These are phyloP conservation scores for Standfussiana lucernea DNA, from an alignment of 2,888 invertebrate species.

Conservation along the genomic window DNA sequence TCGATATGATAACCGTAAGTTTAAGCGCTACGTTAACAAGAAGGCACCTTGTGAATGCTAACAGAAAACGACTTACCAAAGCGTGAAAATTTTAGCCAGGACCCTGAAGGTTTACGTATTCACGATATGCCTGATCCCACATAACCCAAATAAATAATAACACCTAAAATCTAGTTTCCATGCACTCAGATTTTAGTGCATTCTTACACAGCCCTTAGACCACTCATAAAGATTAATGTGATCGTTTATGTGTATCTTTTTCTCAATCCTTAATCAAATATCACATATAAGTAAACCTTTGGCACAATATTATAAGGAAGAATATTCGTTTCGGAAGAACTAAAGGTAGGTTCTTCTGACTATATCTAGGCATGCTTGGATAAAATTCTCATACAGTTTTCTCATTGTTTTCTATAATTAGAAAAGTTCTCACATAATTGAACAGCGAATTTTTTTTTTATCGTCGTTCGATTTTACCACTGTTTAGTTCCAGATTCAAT, in stretches of 20 bases:
- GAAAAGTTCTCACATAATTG: neutral
- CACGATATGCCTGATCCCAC: conserved; percentile 67
- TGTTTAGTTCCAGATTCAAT: neutral
- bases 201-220: conserved; percentile 76
- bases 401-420: conserved; percentile 7
- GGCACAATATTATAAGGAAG: conserved; percentile 75
- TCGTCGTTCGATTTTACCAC: neutral
- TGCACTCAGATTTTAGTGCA: conserved; percentile 74
- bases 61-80: conserved; percentile 54
- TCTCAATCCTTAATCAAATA: conserved; percentile 81
- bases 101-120: conserved; percentile 73
- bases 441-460: neutral
- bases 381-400: neutral
- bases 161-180: conserved; percentile 76
- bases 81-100: conserved; percentile 70
- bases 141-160: conserved; percentile 67
- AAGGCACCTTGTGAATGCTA: conserved; percentile 73
- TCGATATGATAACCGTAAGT: conserved; percentile 58
- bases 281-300: conserved; percentile 86
- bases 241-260: conserved; percentile 67
- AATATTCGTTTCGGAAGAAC: conserved; percentile 37
- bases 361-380: neutral
- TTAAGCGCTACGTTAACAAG: conserved; percentile 53
- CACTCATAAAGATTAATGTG: conserved; percentile 73
- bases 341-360: neutral